Percentiles rank a stretch among this genome's conserved stretches.
These are phyloP conservation scores for Brachyhypopomus occidentalis DNA, from an alignment of 2,113 vertebrate species.

Conservation along the genomic window DNA sequence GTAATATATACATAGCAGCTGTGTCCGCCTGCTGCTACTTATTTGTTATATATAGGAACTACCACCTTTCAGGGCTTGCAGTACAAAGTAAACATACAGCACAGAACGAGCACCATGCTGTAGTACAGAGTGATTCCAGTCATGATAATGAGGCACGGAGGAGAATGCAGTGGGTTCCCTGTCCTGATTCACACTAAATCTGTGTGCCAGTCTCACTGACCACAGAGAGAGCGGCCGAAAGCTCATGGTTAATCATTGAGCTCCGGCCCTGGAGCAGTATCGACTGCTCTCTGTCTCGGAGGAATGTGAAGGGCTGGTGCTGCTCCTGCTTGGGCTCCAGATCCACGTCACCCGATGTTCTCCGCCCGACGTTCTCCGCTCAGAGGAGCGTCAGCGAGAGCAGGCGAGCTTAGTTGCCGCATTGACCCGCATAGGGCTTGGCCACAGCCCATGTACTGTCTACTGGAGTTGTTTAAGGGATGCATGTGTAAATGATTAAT, in stretches of 20 bases:
- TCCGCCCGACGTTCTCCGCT: not conserved
- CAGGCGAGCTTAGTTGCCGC: not conserved
- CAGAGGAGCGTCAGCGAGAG: no score
- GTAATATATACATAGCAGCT: not conserved
- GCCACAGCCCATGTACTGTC: no score
- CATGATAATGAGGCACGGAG: not conserved
- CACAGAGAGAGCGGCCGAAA: slow-evolving; percentile 30
- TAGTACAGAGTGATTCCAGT: not conserved
- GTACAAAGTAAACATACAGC: not conserved
- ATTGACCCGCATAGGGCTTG: no score
- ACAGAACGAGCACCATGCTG: not conserved
- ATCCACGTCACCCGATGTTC: not conserved
- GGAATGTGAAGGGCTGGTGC: slow-evolving; percentile 14
- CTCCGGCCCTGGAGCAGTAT: not conserved
- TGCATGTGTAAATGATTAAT: no score
- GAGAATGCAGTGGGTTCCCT: not conserved
- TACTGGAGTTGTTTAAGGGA: no score
- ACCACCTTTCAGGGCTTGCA: not conserved
- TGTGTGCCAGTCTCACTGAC: not conserved
- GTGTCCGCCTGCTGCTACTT: not conserved
- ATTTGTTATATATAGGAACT: not conserved
- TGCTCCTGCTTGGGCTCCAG: not conserved
- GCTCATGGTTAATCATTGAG: slow-evolving; percentile 44
- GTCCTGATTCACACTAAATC: not conserved
- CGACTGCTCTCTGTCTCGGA: not conserved